Evolutionary conservation across 2,888 invertebrate genomes (phyloP).

Genomic region (Chrysomela aeneicollis): DNA sequence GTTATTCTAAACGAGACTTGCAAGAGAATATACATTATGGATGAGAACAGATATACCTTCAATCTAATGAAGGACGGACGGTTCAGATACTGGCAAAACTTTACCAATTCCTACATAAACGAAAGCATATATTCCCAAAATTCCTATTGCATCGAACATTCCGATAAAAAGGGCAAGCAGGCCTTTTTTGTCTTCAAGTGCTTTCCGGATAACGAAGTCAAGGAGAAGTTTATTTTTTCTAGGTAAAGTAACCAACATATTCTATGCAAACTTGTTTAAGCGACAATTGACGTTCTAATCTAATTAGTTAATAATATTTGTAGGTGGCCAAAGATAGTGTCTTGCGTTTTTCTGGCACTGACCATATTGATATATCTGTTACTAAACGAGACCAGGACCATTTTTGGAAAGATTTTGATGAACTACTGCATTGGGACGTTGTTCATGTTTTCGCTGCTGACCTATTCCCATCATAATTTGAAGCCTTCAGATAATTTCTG

Average conservation of each 20-base stretch:
- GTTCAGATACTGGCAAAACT: conserved; percentile 40
- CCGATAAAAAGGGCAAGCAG: conserved; percentile 25
- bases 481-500: conserved; percentile 31
- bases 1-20: conserved; percentile 41
- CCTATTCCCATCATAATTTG: conserved; percentile 34
- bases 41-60: conserved; percentile 37
- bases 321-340: conserved; percentile 46
- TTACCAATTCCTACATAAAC: conserved; percentile 30
- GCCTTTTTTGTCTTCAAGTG: conserved; percentile 37
- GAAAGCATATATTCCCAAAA: conserved; percentile 21
- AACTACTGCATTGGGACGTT: conserved; percentile 47
- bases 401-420: conserved; percentile 51
- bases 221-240: conserved; percentile 42
- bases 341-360: conserved; percentile 44
- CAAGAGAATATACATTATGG: conserved; percentile 31
- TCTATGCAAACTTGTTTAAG: no score
- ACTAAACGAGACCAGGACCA: conserved; percentile 44
- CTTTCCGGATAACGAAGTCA: not conserved
- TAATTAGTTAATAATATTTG: conserved; percentile 3
- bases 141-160: conserved; percentile 47
- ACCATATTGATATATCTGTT: conserved; percentile 47
- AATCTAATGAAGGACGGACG: conserved; percentile 36
- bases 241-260: not conserved
- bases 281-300: no score
- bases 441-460: conserved; percentile 39